Evolutionary conservation across 2,113 vertebrate genomes (phyloP).

Genomic region (Pogonocichla stellata): DNA sequence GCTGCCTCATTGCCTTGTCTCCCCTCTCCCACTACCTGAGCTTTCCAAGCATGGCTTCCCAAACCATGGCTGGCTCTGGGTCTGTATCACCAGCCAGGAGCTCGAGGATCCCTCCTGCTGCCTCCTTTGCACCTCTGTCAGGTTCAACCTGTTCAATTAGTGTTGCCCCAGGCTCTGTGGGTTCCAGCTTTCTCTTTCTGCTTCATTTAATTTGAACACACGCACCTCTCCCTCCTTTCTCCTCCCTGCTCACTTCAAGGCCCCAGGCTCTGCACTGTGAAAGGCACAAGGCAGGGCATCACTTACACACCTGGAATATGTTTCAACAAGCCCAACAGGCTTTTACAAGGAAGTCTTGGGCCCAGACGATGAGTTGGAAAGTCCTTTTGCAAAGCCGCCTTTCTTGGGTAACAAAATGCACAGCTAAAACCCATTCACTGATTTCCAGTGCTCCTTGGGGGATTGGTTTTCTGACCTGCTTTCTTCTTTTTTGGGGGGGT

Average conservation of each 20-base stretch:
- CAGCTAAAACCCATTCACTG: neutral
- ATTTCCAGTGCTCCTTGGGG: neutral
- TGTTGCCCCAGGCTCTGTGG: constrained; percentile 24
- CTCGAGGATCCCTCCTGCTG: neutral
- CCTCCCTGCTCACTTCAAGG: constrained; percentile 19
- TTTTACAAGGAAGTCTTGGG: constrained; percentile 37
- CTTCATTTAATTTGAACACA: constrained; percentile 67
- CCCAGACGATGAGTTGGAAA: neutral
- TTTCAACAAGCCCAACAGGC: constrained; percentile 60
- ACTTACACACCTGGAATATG: constrained; percentile 66
- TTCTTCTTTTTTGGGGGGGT: neutral
- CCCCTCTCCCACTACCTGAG: neutral
- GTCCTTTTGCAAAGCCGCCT: constrained; percentile 45
- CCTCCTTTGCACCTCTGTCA: constrained; percentile 28
- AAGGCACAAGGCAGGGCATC: constrained; percentile 68
- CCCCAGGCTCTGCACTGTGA: constrained; percentile 43
- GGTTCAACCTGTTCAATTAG: constrained; percentile 67
- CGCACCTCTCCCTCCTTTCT: constrained; percentile 28
- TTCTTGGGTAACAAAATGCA: neutral
- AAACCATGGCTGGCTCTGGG: neutral
- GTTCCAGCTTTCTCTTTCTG: constrained; percentile 73
- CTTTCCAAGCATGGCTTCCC: neutral
- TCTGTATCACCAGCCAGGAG: neutral
- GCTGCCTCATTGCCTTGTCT: neutral
- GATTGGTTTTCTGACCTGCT: neutral